A percentile compares a stretch with the other conserved stretches of the same genome.
Evolutionary conservation across 1,140 invertebrate species (phyloP).

Genomic region (Apis cerana): DNA sequence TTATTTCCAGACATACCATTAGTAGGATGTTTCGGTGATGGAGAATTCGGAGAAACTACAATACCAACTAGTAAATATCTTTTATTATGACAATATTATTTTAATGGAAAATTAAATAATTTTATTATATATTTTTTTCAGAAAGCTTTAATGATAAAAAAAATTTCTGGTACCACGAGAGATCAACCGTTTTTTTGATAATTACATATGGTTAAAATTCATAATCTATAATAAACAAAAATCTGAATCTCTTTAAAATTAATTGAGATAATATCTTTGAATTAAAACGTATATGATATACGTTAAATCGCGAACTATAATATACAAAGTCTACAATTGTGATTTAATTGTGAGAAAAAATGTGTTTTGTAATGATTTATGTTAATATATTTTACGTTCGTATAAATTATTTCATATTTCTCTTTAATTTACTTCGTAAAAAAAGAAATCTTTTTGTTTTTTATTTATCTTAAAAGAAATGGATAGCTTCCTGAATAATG

Average conservation of each 20-base stretch:
- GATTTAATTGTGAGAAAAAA: conserved; percentile 5
- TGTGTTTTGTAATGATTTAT: conserved; percentile 32
- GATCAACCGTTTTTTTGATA: conserved; percentile 75
- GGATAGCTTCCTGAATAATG: not conserved
- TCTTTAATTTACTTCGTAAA: not conserved
- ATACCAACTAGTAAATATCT: conserved; percentile 64
- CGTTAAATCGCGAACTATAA: conserved; percentile 16
- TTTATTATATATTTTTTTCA: conserved; percentile 53
- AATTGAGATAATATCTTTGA: conserved; percentile 19
- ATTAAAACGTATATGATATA: conserved; percentile 1
- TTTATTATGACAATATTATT: not conserved
- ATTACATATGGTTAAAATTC: conserved; percentile 71
- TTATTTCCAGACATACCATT: conserved; percentile 83
- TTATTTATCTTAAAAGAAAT: not conserved
- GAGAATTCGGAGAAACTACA: conserved; percentile 82
- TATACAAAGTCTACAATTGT: not conserved
- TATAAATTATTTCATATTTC: not conserved
- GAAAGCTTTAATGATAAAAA: conserved; percentile 6
- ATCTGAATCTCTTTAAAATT: not conserved
- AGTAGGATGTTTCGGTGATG: conserved; percentile 84
- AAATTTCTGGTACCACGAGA: conserved; percentile 27
- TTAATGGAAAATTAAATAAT: not conserved
- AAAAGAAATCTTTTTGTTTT: not conserved
- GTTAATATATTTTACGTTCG: conserved; percentile 55
- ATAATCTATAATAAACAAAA: not conserved